A percentile compares a stretch with the other conserved stretches of the same genome.
Evolutionary conservation across 2,888 invertebrate species (phyloP).

Genomic region (Creontiades dilutus): DNA sequence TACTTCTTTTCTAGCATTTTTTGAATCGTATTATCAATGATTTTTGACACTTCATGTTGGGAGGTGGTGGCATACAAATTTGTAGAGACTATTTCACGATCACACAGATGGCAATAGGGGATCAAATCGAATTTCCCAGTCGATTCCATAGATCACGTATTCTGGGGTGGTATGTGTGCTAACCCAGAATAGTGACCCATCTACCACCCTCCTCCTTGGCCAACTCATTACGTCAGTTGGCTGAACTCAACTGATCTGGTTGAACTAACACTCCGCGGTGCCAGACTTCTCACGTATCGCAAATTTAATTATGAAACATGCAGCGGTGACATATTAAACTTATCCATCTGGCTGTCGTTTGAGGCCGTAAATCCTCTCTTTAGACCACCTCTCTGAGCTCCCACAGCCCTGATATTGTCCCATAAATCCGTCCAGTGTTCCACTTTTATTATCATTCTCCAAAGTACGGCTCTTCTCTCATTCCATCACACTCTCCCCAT

Average conservation of each 20-base stretch:
- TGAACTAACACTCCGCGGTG: background rate
- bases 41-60: too few relatives aligned
- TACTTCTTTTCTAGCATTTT: too few relatives aligned
- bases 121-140: too few relatives aligned
- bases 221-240: background rate
- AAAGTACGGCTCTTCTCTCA: conserved; percentile 36
- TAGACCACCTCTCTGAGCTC: conserved; percentile 7
- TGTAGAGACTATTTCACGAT: too few relatives aligned
- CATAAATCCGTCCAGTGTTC: conserved; percentile 48
- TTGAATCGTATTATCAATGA: too few relatives aligned
- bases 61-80: too few relatives aligned
- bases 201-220: too few relatives aligned
- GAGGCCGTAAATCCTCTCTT: conserved; percentile 34
- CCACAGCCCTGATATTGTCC: conserved; percentile 45
- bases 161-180: too few relatives aligned
- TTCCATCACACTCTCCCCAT: background rate
- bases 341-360: conserved; percentile 49
- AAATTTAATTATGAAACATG: conserved; percentile 43
- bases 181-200: too few relatives aligned
- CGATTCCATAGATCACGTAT: too few relatives aligned
- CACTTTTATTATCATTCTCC: conserved; percentile 44
- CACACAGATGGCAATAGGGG: too few relatives aligned
- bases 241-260: background rate
- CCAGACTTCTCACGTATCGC: conserved; percentile 17
- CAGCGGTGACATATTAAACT: conserved; percentile 44